phyloP scores from a whole-genome alignment of 2,113 vertebrate species.

The Menidia beryllina region DNA sequence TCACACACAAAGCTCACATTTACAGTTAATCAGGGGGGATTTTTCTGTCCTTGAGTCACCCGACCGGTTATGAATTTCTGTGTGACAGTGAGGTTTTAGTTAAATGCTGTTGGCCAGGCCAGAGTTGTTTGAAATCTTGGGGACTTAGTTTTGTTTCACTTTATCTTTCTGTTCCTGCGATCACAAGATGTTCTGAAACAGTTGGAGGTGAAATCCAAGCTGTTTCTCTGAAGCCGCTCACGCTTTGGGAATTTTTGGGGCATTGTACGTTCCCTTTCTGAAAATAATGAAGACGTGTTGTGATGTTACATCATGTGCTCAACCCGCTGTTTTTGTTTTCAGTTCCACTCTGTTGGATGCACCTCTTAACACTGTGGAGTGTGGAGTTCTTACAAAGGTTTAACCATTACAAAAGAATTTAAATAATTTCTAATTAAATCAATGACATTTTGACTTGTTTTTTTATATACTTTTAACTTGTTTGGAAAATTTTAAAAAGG shows the following conservation, averaged over 20 bases:
- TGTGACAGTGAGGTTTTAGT: neutral
- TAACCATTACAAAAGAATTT: neutral
- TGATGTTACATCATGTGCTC: conserved; percentile 8
- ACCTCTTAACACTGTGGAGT: neutral
- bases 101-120: neutral
- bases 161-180: neutral
- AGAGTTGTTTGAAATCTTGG: neutral
- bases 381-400: neutral
- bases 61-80: no score
- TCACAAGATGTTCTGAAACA: conserved; percentile 4
- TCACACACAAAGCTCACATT: no score
- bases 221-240: conserved; percentile 28
- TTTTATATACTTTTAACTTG: neutral
- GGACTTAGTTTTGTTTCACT: conserved; percentile 25
- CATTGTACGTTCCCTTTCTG: neutral
- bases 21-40: no score
- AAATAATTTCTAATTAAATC: neutral
- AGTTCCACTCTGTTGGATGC: conserved; percentile 8
- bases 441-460: neutral
- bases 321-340: conserved; percentile 2
- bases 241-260: conserved; percentile 7
- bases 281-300: conserved; percentile 22
- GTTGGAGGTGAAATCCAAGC: conserved; percentile 8
- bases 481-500: neutral
- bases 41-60: conserved; percentile 3